Conservation (phyloP, 1,140 invertebrate genomes). For the Aphelinus atriplicis region DNA sequence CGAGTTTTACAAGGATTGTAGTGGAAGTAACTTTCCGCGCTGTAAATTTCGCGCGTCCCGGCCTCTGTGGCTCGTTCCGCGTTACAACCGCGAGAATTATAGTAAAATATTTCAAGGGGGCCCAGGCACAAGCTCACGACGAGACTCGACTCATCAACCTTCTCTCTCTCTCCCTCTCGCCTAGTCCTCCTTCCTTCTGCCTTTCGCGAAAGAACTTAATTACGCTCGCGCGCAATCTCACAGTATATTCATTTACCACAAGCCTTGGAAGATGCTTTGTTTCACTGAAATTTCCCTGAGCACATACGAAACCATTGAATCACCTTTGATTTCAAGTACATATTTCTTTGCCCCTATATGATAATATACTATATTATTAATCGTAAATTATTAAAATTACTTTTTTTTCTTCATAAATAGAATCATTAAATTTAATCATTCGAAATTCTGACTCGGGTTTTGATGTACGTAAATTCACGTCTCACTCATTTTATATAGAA, state of each 20-base stretch:
- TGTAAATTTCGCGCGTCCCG: constrained; percentile 47
- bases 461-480: no score
- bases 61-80: background rate
- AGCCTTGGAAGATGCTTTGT: background rate
- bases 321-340: no score
- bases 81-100: constrained; percentile 33
- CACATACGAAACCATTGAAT: no score
- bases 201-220: constrained; percentile 30
- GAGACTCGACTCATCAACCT: background rate
- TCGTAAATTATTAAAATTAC: no score
- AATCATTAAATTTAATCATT: no score
- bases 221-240: constrained; percentile 4
- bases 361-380: no score
- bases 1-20: constrained; percentile 46
- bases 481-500: no score
- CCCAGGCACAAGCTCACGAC: no score
- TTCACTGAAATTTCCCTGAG: no score
- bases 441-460: no score
- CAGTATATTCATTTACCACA: constrained; percentile 24
- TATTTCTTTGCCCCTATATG: no score
- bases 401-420: no score
- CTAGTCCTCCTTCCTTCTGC: background rate
- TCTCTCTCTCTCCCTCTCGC: background rate
- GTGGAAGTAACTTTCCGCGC: constrained; percentile 47
- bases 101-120: constrained; percentile 29